Conservation (phyloP, 2,113 vertebrate species). For the Neolamprologus caudopunctatus region DNA sequence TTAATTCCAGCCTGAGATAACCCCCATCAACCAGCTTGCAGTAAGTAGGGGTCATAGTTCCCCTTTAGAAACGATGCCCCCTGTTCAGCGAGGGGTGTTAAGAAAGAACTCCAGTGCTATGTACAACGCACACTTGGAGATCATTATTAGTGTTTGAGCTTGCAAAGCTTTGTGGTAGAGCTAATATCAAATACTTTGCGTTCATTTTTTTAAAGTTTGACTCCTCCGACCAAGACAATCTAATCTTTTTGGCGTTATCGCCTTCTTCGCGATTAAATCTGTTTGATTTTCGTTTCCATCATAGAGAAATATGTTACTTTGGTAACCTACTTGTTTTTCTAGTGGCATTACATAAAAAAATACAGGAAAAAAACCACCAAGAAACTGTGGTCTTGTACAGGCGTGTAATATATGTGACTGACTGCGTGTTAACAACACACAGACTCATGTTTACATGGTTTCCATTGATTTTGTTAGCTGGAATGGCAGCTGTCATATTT, state of each 20-base stretch:
- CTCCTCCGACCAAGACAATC: background rate
- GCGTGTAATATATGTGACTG: background rate
- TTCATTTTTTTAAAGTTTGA: background rate
- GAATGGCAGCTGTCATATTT: background rate
- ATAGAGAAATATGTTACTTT: background rate
- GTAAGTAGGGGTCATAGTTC: conserved; percentile 4
- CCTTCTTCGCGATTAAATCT: background rate
- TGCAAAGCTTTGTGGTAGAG: background rate
- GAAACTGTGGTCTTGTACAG: background rate
- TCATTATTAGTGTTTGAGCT: background rate
- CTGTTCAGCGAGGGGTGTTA: background rate
- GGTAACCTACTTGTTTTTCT: background rate
- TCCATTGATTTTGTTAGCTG: background rate
- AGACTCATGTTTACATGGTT: background rate
- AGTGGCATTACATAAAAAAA: background rate
- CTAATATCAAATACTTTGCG: background rate
- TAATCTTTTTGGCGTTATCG: background rate
- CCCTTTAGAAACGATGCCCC: background rate
- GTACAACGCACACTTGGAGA: background rate
- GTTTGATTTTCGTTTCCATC: background rate
- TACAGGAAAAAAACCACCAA: background rate
- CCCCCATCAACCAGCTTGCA: background rate
- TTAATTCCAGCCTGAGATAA: conserved; percentile 40
- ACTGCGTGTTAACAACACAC: background rate
- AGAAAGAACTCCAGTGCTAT: background rate